A percentile compares a stretch with the other conserved stretches of the same genome.
Conservation (phyloP, 37 sponge, comb jelly and placozoan species). For the Aplysina aerophoba region DNA sequence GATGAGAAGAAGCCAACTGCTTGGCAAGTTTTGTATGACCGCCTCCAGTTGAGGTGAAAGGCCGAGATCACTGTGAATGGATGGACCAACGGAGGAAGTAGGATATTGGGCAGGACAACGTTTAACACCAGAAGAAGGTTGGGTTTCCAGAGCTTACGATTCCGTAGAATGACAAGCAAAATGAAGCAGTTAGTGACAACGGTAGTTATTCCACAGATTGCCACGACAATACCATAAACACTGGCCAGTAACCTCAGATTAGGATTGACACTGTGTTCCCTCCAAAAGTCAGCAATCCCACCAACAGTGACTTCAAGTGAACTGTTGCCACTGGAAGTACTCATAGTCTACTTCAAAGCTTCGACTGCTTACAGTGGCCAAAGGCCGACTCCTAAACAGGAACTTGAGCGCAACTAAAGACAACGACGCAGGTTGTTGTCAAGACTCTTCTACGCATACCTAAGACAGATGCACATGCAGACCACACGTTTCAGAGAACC, state of each 20-base stretch:
- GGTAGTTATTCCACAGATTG: background rate
- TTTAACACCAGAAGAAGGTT: background rate
- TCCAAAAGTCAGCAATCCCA: background rate
- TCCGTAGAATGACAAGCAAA: background rate
- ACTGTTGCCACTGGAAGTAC: too few relatives aligned
- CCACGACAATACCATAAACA: background rate
- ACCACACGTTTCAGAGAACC: too few relatives aligned
- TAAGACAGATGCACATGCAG: too few relatives aligned
- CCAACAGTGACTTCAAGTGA: too few relatives aligned
- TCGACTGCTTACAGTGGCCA: too few relatives aligned
- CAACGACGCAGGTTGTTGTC: too few relatives aligned
- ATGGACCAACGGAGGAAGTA: background rate
- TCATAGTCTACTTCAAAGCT: too few relatives aligned
- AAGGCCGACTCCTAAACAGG: too few relatives aligned
- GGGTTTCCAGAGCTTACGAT: background rate
- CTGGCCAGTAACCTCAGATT: too few relatives aligned
- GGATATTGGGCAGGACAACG: background rate
- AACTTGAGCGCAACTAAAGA: too few relatives aligned
- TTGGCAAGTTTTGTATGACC: background rate
- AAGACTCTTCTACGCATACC: too few relatives aligned
- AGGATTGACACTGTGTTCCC: background rate
- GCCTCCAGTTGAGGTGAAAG: background rate
- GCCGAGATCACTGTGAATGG: background rate
- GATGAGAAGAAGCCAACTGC: background rate
- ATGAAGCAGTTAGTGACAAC: constrained; percentile 1